A percentile compares a stretch with the other conserved stretches of the same genome.
These are phyloP conservation scores for Drosophila cognata DNA, from an alignment of 2,888 invertebrate genomes.

Conservation along the genomic window DNA sequence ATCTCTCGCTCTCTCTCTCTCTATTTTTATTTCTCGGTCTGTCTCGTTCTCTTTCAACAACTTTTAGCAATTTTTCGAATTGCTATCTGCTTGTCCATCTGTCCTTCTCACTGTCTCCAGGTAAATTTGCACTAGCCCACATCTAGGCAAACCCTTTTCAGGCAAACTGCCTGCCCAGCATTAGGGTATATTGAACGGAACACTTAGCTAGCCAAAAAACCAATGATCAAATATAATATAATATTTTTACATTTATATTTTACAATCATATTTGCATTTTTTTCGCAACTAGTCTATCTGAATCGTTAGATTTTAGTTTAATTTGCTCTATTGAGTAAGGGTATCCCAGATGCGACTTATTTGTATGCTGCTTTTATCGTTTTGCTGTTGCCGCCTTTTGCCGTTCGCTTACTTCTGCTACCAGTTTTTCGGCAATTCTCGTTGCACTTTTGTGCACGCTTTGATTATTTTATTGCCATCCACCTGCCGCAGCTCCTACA, in stretches of 20 bases:
- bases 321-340: neutral
- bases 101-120: slow-evolving; percentile 53
- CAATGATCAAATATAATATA: too few relatives aligned
- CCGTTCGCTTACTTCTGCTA: slow-evolving; percentile 65
- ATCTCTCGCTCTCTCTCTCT: neutral
- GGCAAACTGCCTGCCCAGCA: slow-evolving; percentile 2
- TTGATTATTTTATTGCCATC: slow-evolving; percentile 76
- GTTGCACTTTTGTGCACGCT: slow-evolving; percentile 75
- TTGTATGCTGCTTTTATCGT: neutral
- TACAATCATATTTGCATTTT: neutral
- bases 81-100: slow-evolving; percentile 52
- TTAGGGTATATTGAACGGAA: slow-evolving; percentile 5
- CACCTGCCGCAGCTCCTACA: neutral
- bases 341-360: slow-evolving; percentile 3
- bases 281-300: neutral
- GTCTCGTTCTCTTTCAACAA: slow-evolving; percentile 30
- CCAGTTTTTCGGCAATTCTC: slow-evolving; percentile 72
- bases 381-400: slow-evolving; percentile 37
- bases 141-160: slow-evolving; percentile 50
- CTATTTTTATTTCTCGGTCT: slow-evolving; percentile 2
- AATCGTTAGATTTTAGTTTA: neutral
- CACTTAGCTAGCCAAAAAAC: neutral
- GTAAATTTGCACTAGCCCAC: slow-evolving; percentile 68
- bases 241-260: neutral
- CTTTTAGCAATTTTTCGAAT: slow-evolving; percentile 66